Conservation (phyloP, 2,888 invertebrate species). For the Nephrotoma flavescens region DNA sequence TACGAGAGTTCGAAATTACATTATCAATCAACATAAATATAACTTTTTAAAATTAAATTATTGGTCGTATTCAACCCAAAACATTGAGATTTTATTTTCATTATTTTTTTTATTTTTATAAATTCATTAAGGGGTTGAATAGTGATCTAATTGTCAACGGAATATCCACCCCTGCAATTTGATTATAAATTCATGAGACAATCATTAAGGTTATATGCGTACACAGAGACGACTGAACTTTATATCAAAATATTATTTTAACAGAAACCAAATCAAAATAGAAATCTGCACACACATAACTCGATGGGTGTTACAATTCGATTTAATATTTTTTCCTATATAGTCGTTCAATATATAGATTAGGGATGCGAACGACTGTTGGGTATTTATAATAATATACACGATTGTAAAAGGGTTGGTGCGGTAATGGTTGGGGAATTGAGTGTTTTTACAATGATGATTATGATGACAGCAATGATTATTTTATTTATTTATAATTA, state of each 20-base stretch:
- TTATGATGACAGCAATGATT: not conserved
- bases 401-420: not conserved
- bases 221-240: not conserved
- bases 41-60: not conserved
- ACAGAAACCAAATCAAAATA: not conserved
- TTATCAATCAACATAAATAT: not conserved
- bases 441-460: not conserved
- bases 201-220: not conserved
- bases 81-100: not conserved
- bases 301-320: not conserved
- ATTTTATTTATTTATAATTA: not conserved
- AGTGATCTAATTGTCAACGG: not conserved
- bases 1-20: not conserved
- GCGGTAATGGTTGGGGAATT: not conserved
- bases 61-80: not conserved
- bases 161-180: not conserved
- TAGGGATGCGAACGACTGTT: not conserved
- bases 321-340: not conserved
- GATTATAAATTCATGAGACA: not conserved
- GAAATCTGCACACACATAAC: not conserved
- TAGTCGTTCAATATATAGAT: not conserved
- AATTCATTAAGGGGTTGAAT: not conserved
- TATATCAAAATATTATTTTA: not conserved
- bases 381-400: not conserved
- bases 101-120: not conserved